Evolutionary conservation across 2,113 vertebrate species (phyloP), one percentile per base, ranked within the genome.

Genomic region (Indicator indicator): DNA sequence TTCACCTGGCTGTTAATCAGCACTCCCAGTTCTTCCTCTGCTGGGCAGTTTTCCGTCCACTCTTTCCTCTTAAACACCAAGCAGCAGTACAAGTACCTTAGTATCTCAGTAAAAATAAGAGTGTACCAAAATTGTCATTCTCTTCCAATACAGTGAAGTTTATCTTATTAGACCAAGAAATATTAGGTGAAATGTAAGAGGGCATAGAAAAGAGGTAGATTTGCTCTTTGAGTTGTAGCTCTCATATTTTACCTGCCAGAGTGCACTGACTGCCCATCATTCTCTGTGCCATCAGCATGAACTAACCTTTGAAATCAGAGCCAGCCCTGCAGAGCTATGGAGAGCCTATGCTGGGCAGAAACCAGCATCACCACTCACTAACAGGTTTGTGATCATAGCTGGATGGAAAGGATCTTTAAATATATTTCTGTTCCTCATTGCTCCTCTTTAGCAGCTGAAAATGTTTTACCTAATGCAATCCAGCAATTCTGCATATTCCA

Each of bases 341-440:
- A 16, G 68, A 20, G 30, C 28, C 44, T 44, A 1, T 1, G 1
- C 0, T 3, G 16, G 30, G 26, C 26, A 87, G 63, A 74, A 63
- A 36, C 62, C 21, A 58, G 19, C 16, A 21, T 33, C 24, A 9
- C 21, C 23, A 24, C 50, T 38, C 32, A 12, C 59, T 74, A 44
- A 6, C 2, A 0, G 13, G 75, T 60, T 8, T 28, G 38, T 64
- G 11, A 52, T 56, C 26, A 2, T 5, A 58, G 33, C 5, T 19
- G 55, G 44, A 4, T 56, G 32, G 32, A 18, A 46, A 86, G 11
- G 36, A 33, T 27, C 54, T 74, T 36, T 28, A 13, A 23, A 44
- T 27, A 1, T 3, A 16, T 56, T 62, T 80, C 60, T 83, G 30
- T 20, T 75, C n/a, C 21, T 62, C 13, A 0, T 58, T 88, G 30